A percentile compares a stretch with the other conserved stretches of the same genome.
These are phyloP conservation scores for Tyrophagus putrescentiae DNA, from an alignment of 1,140 invertebrate genomes.

Conservation along the genomic window DNA sequence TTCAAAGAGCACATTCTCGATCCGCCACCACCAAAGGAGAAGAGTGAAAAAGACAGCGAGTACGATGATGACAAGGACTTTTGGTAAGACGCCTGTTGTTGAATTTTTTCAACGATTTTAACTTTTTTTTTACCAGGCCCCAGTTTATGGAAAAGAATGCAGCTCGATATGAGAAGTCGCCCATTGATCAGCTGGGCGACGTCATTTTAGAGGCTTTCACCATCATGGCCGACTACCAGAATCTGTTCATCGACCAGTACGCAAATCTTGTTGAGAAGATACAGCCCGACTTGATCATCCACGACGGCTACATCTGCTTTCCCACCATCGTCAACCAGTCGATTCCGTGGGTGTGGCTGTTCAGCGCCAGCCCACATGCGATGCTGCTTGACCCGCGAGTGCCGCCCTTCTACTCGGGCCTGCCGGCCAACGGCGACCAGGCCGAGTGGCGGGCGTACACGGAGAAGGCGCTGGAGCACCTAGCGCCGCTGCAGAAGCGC, in stretches of 20 bases:
- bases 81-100: not conserved
- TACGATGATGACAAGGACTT: not conserved
- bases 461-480: not conserved
- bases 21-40: not conserved
- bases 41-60: no score
- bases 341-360: slow-evolving; percentile 20
- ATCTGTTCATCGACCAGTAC: not conserved
- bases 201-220: not conserved
- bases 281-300: slow-evolving; percentile 18
- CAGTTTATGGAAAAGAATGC: not conserved
- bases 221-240: not conserved
- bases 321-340: slow-evolving; percentile 9
- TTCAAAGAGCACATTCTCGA: slow-evolving; percentile 1
- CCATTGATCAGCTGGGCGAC: not conserved
- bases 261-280: not conserved
- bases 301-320: slow-evolving; percentile 17
- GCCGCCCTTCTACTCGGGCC: slow-evolving; percentile 12
- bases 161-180: not conserved
- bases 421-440: slow-evolving; percentile 9
- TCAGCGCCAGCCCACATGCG: slow-evolving; percentile 7
- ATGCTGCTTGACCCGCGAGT: slow-evolving; percentile 1
- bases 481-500: not conserved
- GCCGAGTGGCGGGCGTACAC: not conserved
- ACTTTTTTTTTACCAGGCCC: not conserved
- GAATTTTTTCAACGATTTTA: slow-evolving; percentile 3